These are phyloP conservation scores for Cheumatopsyche charites DNA, from an alignment of 1,140 invertebrate species.

Conservation along the genomic window DNA sequence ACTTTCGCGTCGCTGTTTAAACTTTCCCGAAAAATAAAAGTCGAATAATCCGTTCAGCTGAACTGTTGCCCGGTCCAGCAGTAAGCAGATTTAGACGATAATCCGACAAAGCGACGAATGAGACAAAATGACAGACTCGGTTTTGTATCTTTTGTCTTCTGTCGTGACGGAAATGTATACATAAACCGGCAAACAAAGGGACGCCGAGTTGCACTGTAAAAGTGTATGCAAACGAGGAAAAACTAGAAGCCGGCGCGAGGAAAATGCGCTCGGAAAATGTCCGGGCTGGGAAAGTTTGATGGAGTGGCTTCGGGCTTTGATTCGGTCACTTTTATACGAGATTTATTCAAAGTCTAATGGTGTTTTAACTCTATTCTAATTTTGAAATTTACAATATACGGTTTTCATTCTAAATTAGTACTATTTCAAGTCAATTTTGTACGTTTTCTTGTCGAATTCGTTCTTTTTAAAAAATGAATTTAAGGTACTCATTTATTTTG, in stretches of 20 bases:
- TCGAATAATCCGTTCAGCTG: not conserved
- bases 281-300: not conserved
- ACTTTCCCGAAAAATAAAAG: too few species aligned
- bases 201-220: not conserved
- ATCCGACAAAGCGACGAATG: conserved; percentile 1
- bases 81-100: conserved; percentile 17
- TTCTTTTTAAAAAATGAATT: too few species aligned
- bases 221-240: not conserved
- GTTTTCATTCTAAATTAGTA: too few species aligned
- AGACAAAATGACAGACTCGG: not conserved
- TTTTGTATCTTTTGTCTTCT: conserved; percentile 1
- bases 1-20: too few species aligned
- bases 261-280: not conserved
- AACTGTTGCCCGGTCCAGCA: not conserved
- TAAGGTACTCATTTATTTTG: too few species aligned
- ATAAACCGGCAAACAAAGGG: not conserved
- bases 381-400: too few species aligned
- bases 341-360: too few species aligned
- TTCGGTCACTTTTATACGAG: too few species aligned
- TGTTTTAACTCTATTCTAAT: too few species aligned
- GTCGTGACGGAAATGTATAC: not conserved
- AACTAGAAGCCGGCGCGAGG: not conserved
- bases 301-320: too few species aligned
- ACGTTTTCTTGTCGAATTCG: too few species aligned
- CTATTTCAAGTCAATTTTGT: too few species aligned